Conservation (phyloP, 1,140 invertebrate genomes). For the Eupristina koningsbergeri region DNA sequence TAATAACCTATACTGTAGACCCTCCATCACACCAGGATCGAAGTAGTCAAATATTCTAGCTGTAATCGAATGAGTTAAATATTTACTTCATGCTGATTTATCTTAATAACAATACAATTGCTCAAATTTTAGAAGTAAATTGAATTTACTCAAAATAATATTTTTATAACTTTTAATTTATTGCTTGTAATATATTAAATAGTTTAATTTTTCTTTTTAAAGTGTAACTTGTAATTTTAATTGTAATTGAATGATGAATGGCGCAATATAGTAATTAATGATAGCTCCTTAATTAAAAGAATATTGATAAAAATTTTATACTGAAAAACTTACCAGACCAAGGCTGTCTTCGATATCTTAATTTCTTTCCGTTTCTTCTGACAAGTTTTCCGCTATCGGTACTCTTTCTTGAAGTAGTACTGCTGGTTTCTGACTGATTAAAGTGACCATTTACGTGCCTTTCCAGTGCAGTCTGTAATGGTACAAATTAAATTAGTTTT, state of each 20-base stretch:
- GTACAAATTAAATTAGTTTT: conserved; percentile 29
- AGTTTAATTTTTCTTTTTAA: too few relatives aligned
- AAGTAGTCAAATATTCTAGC: conserved; percentile 91
- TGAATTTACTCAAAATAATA: too few relatives aligned
- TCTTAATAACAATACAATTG: not conserved
- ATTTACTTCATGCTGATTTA: too few relatives aligned
- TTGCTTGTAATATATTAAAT: too few relatives aligned
- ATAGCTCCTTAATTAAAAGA: too few relatives aligned
- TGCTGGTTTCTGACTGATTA: conserved; percentile 76
- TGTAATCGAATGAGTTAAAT: too few relatives aligned
- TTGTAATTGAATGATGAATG: too few relatives aligned
- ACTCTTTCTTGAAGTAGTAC: conserved; percentile 77
- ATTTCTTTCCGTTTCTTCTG: conserved; percentile 87
- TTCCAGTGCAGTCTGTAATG: conserved; percentile 84
- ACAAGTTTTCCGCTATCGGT: conserved; percentile 84
- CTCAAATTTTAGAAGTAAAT: too few relatives aligned
- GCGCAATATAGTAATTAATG: too few relatives aligned
- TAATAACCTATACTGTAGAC: conserved; percentile 81
- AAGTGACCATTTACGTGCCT: conserved; percentile 96
- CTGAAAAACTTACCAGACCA: conserved; percentile 79
- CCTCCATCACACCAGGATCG: conserved; percentile 90
- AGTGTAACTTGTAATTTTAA: too few relatives aligned
- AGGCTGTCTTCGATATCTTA: conserved; percentile 86
- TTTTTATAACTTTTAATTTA: not conserved
- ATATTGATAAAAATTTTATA: too few relatives aligned